phyloP scores from a whole-genome alignment of 2,888 invertebrate genomes.

The Eupithecia pulchellata region DNA sequence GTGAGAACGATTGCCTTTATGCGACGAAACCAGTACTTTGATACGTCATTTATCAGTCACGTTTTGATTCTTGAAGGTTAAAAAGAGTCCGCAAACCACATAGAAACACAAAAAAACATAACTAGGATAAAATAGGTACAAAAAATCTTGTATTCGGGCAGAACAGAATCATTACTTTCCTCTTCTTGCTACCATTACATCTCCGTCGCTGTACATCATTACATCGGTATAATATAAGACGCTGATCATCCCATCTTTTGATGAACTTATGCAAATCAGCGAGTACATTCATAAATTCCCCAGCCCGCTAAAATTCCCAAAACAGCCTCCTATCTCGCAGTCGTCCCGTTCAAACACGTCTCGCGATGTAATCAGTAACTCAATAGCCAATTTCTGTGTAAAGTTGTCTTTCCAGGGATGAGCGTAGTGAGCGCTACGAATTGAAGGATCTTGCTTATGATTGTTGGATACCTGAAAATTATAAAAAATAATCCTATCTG shows the following conservation, averaged over 20 bases:
- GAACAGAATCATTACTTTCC: not conserved
- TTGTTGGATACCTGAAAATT: not conserved
- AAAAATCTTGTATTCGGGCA: not conserved
- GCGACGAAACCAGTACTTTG: not conserved
- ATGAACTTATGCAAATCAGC: conserved; percentile 31
- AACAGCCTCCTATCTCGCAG: conserved; percentile 33
- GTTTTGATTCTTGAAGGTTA: not conserved
- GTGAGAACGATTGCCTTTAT: not conserved
- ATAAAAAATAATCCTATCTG: not conserved
- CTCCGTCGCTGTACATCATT: not conserved
- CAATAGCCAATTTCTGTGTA: conserved; percentile 59
- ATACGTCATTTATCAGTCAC: not conserved
- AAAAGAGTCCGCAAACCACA: not conserved
- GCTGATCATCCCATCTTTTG: conserved; percentile 19
- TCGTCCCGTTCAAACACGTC: conserved; percentile 45
- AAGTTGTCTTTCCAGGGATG: conserved; percentile 3
- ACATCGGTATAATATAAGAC: conserved; percentile 10
- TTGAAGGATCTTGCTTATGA: not conserved
- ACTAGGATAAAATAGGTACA: not conserved
- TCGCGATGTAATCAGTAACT: conserved; percentile 66
- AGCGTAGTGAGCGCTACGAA: not conserved
- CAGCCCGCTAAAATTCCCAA: conserved; percentile 28
- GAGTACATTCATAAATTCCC: conserved; percentile 32
- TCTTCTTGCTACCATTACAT: not conserved
- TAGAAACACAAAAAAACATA: not conserved